A percentile compares a stretch with the other conserved stretches of the same genome.
Evolutionary conservation across 1,140 invertebrate genomes (phyloP).

Genomic region (Drosophila setifemur): DNA sequence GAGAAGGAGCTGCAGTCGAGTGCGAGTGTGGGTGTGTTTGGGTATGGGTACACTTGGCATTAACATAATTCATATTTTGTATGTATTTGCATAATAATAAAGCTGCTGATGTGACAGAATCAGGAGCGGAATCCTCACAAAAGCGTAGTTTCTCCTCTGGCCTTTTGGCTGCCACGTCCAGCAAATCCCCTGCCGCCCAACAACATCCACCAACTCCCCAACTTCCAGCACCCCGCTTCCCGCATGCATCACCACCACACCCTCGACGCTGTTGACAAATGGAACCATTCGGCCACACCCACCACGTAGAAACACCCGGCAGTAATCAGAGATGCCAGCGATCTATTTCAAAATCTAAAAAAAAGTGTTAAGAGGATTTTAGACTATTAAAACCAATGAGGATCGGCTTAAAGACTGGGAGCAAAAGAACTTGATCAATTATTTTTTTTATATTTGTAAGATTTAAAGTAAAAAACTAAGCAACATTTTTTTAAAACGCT

Average conservation of each 20-base stretch:
- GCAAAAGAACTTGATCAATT: too few species aligned
- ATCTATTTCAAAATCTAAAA: background rate
- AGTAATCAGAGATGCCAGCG: background rate
- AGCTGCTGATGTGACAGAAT: conserved; percentile 70
- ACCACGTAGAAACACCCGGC: conserved; percentile 17
- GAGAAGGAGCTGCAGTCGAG: conserved; percentile 20
- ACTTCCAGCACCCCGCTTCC: background rate
- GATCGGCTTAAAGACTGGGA: too few species aligned
- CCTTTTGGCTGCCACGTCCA: conserved; percentile 62
- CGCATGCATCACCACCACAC: background rate
- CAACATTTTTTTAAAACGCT: too few species aligned
- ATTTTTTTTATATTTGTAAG: too few species aligned
- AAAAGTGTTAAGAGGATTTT: too few species aligned
- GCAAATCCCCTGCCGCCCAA: background rate
- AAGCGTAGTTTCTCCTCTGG: conserved; percentile 41
- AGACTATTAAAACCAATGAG: too few species aligned
- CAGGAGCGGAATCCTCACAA: conserved; percentile 40
- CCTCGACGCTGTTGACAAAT: conserved; percentile 68
- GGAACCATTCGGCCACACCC: conserved; percentile 56
- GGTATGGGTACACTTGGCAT: conserved; percentile 62
- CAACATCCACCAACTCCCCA: background rate
- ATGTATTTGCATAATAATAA: conserved; percentile 76
- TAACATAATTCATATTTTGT: conserved; percentile 77
- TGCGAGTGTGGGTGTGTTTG: conserved; percentile 31
- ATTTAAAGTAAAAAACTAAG: too few species aligned